Base-by-base conservation (phyloP, 2,113 vertebrate species). In the Lagopus muta region DNA sequence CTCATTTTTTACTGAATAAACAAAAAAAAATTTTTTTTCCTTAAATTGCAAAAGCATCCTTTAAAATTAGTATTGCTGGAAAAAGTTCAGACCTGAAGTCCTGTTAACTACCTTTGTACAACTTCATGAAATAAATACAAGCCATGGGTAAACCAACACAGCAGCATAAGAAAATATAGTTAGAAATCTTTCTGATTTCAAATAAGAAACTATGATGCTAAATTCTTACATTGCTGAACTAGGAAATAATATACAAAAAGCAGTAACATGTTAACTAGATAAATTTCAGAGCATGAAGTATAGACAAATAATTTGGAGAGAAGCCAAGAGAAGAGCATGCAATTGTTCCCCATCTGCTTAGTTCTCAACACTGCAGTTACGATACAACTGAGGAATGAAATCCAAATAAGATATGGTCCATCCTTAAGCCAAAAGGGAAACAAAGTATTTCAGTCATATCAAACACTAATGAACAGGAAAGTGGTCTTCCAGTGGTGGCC, bases 71-170 rank as follows among this genome's bases (percentile, higher is more conserved):
- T 97, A 95, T 97, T 98, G 96, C 97, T 96, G 92, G 89, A 96
- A 79, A 94, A 96, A 93, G 86, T 76, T 96, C 92, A 92, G 89
- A 93, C 93, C 95, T 97, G 92, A 96, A 98, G 89, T 96, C 94
- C 94, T 93, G 95, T 85, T 94, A 88, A 92, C 92, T 88, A 96
- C 82, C 86, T 95, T 96, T 85, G 95, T 96, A 97, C 96, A 95
- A 94, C 88, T 93, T 97, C 96, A 95, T 90, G 88, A 97, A 97
- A 97, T 95, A 97, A 97, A 97, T 97, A 97, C 21, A 96, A 97
- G 80, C 94, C 94, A 96, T 86, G 43, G 89, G 93, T 75, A 95
- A 96, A 95, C 84, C 88, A 94, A 97, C 90, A 97, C 86, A 97
- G 97, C 97, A 98, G 97, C 91, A 67, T 92, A 97, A 94, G 85